Evolutionary conservation across 1,140 invertebrate species (phyloP).

Genomic region (Triops longicaudatus): DNA sequence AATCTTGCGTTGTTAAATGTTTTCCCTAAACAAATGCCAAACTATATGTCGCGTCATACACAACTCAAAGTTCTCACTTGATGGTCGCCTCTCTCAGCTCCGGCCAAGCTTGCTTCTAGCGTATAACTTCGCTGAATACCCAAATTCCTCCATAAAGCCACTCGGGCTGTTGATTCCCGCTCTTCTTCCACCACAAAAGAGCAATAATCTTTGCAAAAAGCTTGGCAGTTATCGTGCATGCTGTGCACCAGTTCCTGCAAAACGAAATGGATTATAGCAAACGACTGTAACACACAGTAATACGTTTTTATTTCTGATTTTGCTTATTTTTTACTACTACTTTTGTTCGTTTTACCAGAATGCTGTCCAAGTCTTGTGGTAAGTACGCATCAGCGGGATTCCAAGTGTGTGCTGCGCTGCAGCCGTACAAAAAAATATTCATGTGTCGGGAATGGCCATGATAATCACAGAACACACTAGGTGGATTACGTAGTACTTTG

Average conservation of each 20-base stretch:
- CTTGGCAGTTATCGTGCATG: constrained; percentile 56
- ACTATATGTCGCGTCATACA: background rate
- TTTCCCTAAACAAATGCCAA: background rate
- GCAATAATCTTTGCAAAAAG: constrained; percentile 64
- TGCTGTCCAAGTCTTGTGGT: background rate
- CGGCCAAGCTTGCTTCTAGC: constrained; percentile 61
- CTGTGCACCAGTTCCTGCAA: constrained; percentile 56
- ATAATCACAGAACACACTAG: constrained; percentile 74
- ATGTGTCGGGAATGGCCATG: constrained; percentile 81
- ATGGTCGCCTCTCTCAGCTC: constrained; percentile 5
- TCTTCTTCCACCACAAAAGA: constrained; percentile 66
- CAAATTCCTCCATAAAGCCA: constrained; percentile 76
- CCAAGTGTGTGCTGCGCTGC: constrained; percentile 51
- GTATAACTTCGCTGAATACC: constrained; percentile 67
- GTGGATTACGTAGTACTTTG: constrained; percentile 49
- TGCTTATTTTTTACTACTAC: background rate
- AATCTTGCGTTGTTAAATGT: background rate
- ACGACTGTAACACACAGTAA: background rate
- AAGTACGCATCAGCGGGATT: background rate
- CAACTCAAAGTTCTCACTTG: background rate
- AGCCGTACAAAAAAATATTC: constrained; percentile 84
- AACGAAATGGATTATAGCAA: background rate
- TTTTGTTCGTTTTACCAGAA: background rate
- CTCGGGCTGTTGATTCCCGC: constrained; percentile 73
- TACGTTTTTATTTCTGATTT: background rate